Base-by-base conservation (phyloP, 2,797 vertebrate species). In the Microchirus variegatus region DNA sequence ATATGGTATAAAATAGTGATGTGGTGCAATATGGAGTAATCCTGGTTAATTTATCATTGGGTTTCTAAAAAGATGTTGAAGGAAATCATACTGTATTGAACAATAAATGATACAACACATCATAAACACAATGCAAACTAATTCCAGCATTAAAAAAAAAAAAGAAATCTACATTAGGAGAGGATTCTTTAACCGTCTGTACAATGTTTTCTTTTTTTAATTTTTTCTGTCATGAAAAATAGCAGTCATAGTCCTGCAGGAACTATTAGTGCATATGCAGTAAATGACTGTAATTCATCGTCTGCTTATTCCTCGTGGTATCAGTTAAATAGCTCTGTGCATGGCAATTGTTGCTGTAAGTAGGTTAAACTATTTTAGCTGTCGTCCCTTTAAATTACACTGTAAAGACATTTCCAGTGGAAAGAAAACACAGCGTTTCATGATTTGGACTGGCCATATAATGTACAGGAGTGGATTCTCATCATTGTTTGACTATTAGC, bases 261-360 rank as follows among this genome's bases (percentile, higher is more conserved):
- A 81, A 78, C 73, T 70, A 77, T 87, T 80, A 68, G 72, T 63
- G 49, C 2, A 3, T 62, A 63, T 75, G 58, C 42, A 47, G 57
- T 66, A 77, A 79, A 84, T 77, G 48, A 76, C 73, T 66, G 55
- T 78, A 78, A 85, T 82, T 81, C 78, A 82, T 81, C 60, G 45
- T 78, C 45, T 56, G 45, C 62, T 61, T 77, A 61, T 73, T 42
- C 49, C 74, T 78, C 43, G 51, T 67, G 49, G 74, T 72, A 72
- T 77, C 54, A 36, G 10, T 68, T 73, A 67, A 83, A 75, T 60
- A 68, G 56, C 44, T 15, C 57, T 31, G 55, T 54, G 56, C 67
- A 71, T n/a, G 69, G 59, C 63, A 60, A 48, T 74, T 84, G 61
- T 73, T 77, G 51, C 75, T 48, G 78, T 76, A 60, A 69, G 53